Evolutionary conservation across 2,113 vertebrate genomes (phyloP), one percentile per base, ranked within the genome.

Genomic region (Apistogramma diplotaenia): DNA sequence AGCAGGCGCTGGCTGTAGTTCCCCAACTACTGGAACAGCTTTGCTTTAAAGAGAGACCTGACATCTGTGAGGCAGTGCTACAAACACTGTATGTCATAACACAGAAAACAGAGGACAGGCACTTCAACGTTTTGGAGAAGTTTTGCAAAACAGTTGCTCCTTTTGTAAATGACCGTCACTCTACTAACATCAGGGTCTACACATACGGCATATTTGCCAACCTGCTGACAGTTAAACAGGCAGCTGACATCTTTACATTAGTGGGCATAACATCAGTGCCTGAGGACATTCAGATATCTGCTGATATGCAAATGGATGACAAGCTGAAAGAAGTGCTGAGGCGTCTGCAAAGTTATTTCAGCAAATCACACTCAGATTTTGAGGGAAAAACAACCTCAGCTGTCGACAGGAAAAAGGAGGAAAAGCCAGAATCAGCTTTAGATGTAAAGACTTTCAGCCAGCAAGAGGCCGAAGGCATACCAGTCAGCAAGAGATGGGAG

Each of bases 21-120:
- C 46, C 71, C 4, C 40, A 25, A 40, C 74, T 93, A 8, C 82
- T 89, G 43, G 6, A 82, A 3, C 3, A 7, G 4, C 76, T 91
- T 76, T 7, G 1, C 25, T 27, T 29, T 31, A 27, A 77, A 53
- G 1, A 25, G 3, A 85, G 3, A 59, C 9, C 29, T 13, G 0
- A 18, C 5, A 18, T 19, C 16, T 19, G 3, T 6, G 0, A 1
- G 5, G 0, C 2, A 16, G 29, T 85, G 9, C 21, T 81, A 23
- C 6, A 19, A 57, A 21, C 75, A 46, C 16, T 95, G 0, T 88
- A 81, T 84, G 79, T 91, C 51, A 86, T 87, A 58, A 84, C 74
- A 56, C 85, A 93, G 60, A 95, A 93, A 86, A 79, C 71, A 21
- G 86, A 58, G 19, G 33, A 3, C 25, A 92, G 90, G 82, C 46